Evolutionary conservation across 2,888 invertebrate genomes (phyloP), one percentile per base, ranked within the genome.

Genomic region (Volucella bombylans): DNA sequence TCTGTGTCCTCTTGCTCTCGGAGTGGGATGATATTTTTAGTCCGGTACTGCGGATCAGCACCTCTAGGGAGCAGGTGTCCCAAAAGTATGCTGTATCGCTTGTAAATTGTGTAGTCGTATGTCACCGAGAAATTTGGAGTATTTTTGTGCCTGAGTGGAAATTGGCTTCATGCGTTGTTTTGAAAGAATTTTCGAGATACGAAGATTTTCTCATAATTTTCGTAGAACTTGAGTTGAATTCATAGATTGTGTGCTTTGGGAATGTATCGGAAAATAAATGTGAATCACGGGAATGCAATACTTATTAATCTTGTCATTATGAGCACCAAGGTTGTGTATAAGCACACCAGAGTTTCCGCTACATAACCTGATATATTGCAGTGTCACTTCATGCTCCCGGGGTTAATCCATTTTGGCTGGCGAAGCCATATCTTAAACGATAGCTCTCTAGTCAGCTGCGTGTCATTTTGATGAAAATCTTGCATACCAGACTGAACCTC

Each of bases 51-150:
- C 73, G 80, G 67, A 67, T 80, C 80, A 77, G 31, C 67, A 76
- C 62, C 65, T 68, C 18, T 59, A 31, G 72, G 68, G 72, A 77
- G 76, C 83, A 85, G 83, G 83, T 85, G 83, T 80, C 67, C 61
- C n/a, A 50, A 71, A 47, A 65, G 64, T 39, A n/a, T 62, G 31
- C n/a, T 14, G 15, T 9, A 45, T 12, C n/a, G 54, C 45, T 4
- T 50, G 59, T 18, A n/a, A 12, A 23, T 11, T 18, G 49, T 54
- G 49, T 47, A 64, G 71, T 71, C 64, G 23, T 71, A 45, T 78
- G 78, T 71, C 65, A 49, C 54, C 10, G 23, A 57, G 72, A 64
- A 65, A 65, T 78, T 69, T 71, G 1, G 55, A 57, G 14, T 59
- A 72, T 59, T 18, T 54, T 4, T 59, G 52, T 50, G 52, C 65